Base-by-base conservation (phyloP, 2,113 vertebrate species). In the Poecile atricapillus region DNA sequence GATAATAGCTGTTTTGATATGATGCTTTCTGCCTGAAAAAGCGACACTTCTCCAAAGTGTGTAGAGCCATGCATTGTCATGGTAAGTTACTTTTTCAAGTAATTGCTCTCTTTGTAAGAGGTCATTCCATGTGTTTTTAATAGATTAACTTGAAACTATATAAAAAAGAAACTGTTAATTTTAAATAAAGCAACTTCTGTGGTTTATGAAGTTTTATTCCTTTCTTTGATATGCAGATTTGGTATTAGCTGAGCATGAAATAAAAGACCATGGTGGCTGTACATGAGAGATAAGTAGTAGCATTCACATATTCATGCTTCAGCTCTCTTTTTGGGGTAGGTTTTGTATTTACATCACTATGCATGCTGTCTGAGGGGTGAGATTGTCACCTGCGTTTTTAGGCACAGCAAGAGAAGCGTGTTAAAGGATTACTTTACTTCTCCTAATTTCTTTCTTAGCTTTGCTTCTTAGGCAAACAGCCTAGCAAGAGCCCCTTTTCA, bases 151-250 rank as follows among this genome's bases (percentile, higher is more conserved):
- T 67, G 79, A 69, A 89, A 89, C 37, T 76, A 67, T 56, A 43
- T 58, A 15, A 44, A 65, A 83, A 95, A 87, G 37, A 27, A 81
- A 44, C 5, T 4, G 30, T 31, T 77, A 59, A 75, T 86, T 92
- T 89, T 74, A 63, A 93, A 67, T 76, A 91, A 96, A 62, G 46
- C 23, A 77, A 87, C 41, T 41, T 56, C 28, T 69, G 30, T 88
- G 49, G 55, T 89, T 93, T 93, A 81, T 70, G 50, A 76, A 86
- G 25, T 84, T 80, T 76, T 79, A 89, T 83, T 79, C 18, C 67
- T 97, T 95, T 92, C 91, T 91, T 83, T 95, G 91, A 94, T 92
- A 87, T 94, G 58, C 69, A 96, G 83, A 96, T 96, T 95, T 85
- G 20, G 20, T 47, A 83, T 96, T 89, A 95, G 78, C 65, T 67